Base-by-base conservation (phyloP, 2,797 vertebrate species). In the Brachyalestes nurse region DNA sequence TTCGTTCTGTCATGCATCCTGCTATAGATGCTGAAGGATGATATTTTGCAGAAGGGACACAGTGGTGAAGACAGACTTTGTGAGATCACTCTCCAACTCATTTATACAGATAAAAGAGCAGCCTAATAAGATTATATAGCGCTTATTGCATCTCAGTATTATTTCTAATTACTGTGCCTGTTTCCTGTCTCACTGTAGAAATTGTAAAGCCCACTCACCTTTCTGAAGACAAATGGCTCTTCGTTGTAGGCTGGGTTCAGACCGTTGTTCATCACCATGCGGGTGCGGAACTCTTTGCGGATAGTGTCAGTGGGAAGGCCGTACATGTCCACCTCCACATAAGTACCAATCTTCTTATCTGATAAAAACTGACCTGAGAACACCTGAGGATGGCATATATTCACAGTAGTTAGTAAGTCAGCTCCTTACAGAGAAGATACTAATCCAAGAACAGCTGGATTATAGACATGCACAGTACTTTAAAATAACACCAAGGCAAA, bases 231-330 rank as follows among this genome's bases (percentile, higher is more conserved):
- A 14, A 99, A 99, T 0, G 97, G 96, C 80, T 99, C 98, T 83
- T 99, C 98, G 2, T 98, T 99, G 95, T 99, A 99, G 58, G 97
- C 96, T 0, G 98, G 98, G 87, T 99, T 99, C 80, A 99, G 93
- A 7, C 98, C 98, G 2, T 99, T 99, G 95, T 99, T 99, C 97
- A 99, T 99, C 91, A 99, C 97, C 97, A 99, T 99, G 57, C 97
- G 96, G 0, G 98, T 99, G 79, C 96, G 96, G 86, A 99, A 99
- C 87, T 99, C 98, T 87, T 99, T 99, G 47, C 98, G 93, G 82
- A 99, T 99, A 4, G 98, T 99, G 91, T 99, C 98, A 0, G 98
- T 99, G 14, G 98, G 98, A 83, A 99, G 86, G 0, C 98, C 98
- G 0, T 99, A 99, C 98, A 99, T 99, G 82, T 99, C 98, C 38